Conservation (phyloP, 2,113 vertebrate genomes). For the Eira barbara region DNA sequence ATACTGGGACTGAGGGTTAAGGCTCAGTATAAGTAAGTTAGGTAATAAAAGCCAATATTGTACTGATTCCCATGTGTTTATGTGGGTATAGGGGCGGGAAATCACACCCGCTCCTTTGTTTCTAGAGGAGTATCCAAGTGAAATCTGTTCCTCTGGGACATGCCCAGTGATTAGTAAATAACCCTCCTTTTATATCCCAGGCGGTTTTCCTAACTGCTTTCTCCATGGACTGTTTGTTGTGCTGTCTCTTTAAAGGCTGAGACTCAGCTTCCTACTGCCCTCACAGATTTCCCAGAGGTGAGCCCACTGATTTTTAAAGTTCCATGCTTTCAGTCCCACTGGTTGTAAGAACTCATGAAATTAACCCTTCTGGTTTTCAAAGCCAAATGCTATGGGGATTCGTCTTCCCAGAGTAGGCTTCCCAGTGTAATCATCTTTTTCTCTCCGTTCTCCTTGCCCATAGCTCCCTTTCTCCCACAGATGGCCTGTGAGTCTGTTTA, state of each 20-base stretch:
- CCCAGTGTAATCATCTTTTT: not conserved
- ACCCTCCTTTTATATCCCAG: not conserved
- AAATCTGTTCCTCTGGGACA: not conserved
- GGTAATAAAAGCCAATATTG: not conserved
- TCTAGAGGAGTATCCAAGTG: not conserved
- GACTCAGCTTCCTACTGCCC: not conserved
- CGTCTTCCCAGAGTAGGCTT: not conserved
- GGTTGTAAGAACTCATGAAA: not conserved
- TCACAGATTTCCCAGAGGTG: not conserved
- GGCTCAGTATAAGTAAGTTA: not conserved
- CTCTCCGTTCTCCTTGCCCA: not conserved
- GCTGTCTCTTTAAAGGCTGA: not conserved
- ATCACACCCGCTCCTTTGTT: not conserved
- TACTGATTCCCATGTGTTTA: not conserved
- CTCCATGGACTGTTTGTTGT: not conserved
- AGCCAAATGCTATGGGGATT: not conserved
- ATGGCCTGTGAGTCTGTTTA: not conserved
- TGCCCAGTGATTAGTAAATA: not conserved
- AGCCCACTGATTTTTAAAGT: not conserved
- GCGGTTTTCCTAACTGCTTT: not conserved
- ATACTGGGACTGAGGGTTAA: not conserved
- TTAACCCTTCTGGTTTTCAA: not conserved
- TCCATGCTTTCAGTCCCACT: not conserved
- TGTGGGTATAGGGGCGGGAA: not conserved
- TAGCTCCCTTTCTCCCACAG: not conserved